A percentile compares a stretch with the other conserved stretches of the same genome.
phyloP scores from a whole-genome alignment of 2,888 invertebrate species.

The Unio delphinus region DNA sequence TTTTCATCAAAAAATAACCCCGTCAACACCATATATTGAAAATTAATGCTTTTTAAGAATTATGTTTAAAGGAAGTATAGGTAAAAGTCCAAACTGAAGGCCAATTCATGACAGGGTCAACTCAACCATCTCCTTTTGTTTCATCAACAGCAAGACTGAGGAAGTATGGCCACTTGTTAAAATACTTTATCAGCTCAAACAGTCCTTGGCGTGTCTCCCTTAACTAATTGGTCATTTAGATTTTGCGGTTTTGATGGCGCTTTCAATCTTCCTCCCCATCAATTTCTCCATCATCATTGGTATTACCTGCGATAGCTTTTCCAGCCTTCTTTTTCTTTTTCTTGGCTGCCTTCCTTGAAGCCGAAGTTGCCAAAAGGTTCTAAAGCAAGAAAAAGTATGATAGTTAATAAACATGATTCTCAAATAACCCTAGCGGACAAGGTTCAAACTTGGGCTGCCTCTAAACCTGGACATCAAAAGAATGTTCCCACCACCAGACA shows the following conservation, averaged over 20 bases:
- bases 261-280: constrained; percentile 5
- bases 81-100: too few species aligned
- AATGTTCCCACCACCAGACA: too few species aligned
- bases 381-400: constrained; percentile 66
- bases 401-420: neutral
- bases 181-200: neutral
- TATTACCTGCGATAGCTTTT: constrained; percentile 70
- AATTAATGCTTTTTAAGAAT: too few species aligned
- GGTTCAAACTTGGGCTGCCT: neutral
- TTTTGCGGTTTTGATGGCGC: neutral
- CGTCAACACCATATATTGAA: too few species aligned
- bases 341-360: constrained; percentile 86
- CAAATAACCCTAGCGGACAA: neutral
- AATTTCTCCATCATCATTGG: constrained; percentile 10
- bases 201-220: neutral
- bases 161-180: too few species aligned
- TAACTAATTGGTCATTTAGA: neutral
- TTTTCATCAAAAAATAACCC: too few species aligned
- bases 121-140: too few species aligned
- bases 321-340: constrained; percentile 93
- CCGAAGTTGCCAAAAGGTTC: constrained; percentile 81
- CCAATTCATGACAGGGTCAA: too few species aligned
- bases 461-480: too few species aligned
- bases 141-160: too few species aligned
- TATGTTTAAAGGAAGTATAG: too few species aligned